These are phyloP conservation scores for Acrocera orbiculus DNA, from an alignment of 2,888 invertebrate species.

Conservation along the genomic window DNA sequence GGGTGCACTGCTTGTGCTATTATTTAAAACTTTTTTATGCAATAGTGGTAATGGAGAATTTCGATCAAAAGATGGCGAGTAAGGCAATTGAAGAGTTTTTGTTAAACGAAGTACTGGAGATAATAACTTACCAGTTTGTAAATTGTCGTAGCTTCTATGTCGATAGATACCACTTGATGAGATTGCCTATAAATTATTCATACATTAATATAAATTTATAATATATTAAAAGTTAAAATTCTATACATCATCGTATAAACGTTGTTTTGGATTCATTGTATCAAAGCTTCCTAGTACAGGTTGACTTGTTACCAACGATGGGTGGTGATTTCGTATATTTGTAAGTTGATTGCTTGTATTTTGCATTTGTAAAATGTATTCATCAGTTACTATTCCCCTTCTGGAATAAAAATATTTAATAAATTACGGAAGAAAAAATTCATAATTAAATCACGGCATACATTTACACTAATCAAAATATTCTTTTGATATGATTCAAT, in stretches of 20 bases:
- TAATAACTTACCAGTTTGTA: constrained; percentile 33
- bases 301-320: constrained; percentile 22
- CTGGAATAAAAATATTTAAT: constrained; percentile 28
- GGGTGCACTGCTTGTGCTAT: constrained; percentile 20
- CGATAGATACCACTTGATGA: constrained; percentile 27
- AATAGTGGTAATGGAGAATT: constrained; percentile 29
- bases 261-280: constrained; percentile 30
- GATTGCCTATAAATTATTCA: background rate
- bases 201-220: background rate
- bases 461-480: too few relatives aligned
- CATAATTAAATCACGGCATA: too few relatives aligned
- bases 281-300: constrained; percentile 30
- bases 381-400: constrained; percentile 51
- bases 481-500: too few relatives aligned
- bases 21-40: constrained; percentile 19
- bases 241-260: constrained; percentile 28
- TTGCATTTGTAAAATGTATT: constrained; percentile 43
- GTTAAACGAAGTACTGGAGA: constrained; percentile 25
- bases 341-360: constrained; percentile 27
- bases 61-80: constrained; percentile 29
- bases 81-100: constrained; percentile 23
- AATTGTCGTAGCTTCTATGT: constrained; percentile 31
- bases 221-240: background rate
- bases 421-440: constrained; percentile 2
- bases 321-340: constrained; percentile 26